A percentile compares a stretch with the other conserved stretches of the same genome.
Conservation (phyloP, 2,888 invertebrate genomes). For the Euzophera pinguis region DNA sequence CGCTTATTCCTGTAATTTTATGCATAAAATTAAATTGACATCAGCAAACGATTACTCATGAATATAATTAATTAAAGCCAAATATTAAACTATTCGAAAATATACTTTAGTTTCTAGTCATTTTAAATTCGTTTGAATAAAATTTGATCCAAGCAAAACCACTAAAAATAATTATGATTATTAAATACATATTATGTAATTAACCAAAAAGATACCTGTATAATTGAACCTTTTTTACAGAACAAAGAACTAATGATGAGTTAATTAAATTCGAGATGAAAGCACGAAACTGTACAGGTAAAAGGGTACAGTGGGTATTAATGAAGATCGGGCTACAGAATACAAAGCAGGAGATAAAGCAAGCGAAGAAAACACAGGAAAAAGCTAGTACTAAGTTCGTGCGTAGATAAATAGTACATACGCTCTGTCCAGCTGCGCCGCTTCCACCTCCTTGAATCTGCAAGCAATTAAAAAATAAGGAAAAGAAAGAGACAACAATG, state of each 20-base stretch:
- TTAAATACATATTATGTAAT: not conserved
- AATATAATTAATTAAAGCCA: too few relatives aligned
- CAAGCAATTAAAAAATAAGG: constrained; percentile 82
- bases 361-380: constrained; percentile 51
- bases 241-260: not conserved
- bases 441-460: constrained; percentile 93
- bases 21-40: too few relatives aligned
- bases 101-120: not conserved
- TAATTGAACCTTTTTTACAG: not conserved
- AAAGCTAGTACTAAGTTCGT: constrained; percentile 53
- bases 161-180: too few relatives aligned
- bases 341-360: constrained; percentile 39
- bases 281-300: constrained; percentile 2
- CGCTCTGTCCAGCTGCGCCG: constrained; percentile 89
- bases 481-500: constrained; percentile 69
- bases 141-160: not conserved
- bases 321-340: constrained; percentile 19
- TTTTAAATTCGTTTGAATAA: not conserved
- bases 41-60: too few relatives aligned
- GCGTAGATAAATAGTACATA: constrained; percentile 82
- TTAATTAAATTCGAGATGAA: constrained; percentile 6
- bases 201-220: not conserved
- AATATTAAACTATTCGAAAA: too few relatives aligned
- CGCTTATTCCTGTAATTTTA: too few relatives aligned
- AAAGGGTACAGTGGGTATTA: not conserved